Percentiles rank a stretch among this genome's conserved stretches.
These are phyloP conservation scores for Tetramorium alpestre DNA, from an alignment of 1,140 invertebrate species.

Conservation along the genomic window DNA sequence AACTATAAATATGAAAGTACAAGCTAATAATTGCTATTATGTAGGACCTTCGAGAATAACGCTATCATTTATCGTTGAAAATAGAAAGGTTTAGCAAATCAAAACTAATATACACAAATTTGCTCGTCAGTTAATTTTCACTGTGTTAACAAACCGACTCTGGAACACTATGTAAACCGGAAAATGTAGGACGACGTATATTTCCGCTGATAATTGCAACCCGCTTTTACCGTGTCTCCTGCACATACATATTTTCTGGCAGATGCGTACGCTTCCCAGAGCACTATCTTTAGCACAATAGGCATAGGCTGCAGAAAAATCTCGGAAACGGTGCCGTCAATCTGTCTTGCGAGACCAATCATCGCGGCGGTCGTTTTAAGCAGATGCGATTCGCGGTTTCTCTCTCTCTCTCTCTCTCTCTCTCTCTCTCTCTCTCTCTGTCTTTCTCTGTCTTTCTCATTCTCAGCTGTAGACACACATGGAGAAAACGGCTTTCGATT, in stretches of 20 bases:
- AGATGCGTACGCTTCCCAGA: not conserved
- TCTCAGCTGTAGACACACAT: not conserved
- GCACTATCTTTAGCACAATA: slow-evolving; percentile 18
- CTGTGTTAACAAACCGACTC: not conserved
- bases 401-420: not conserved
- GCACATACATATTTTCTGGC: slow-evolving; percentile 4
- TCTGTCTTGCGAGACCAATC: slow-evolving; percentile 55
- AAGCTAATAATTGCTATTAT: no score
- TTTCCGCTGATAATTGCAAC: slow-evolving; percentile 11
- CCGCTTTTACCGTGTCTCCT: slow-evolving; percentile 19
- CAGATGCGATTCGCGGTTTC: not conserved
- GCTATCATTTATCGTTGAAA: not conserved
- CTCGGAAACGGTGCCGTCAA: slow-evolving; percentile 56
- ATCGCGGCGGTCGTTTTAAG: slow-evolving; percentile 24
- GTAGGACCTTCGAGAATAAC: not conserved
- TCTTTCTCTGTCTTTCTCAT: not conserved
- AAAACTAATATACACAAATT: not conserved
- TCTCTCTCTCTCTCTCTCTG: not conserved
- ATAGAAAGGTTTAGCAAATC: not conserved
- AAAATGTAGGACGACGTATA: slow-evolving; percentile 19
- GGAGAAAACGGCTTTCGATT: slow-evolving; percentile 50
- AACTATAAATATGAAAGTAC: not conserved
- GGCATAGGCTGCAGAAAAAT: not conserved
- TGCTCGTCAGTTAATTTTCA: not conserved
- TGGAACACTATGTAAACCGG: not conserved